Evolutionary conservation across 1,140 invertebrate genomes (phyloP).

Genomic region (Apocrypta bakeri): DNA sequence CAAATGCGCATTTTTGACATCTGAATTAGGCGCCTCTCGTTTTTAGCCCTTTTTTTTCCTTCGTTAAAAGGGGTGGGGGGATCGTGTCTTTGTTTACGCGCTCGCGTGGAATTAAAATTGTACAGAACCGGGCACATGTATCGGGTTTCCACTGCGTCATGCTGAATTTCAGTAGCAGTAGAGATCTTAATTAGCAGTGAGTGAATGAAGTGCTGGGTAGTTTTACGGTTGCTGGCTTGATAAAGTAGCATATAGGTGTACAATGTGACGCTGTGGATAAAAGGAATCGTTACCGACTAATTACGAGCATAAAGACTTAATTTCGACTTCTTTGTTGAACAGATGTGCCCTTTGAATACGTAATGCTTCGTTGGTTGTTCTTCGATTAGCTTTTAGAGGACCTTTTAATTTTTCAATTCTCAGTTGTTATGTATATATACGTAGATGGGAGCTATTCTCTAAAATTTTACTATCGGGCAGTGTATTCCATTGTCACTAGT

Average conservation of each 20-base stretch:
- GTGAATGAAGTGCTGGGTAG: not conserved
- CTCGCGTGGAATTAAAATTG: conserved; percentile 33
- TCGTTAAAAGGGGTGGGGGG: not conserved
- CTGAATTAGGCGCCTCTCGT: conserved; percentile 45
- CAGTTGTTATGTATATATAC: too few species aligned
- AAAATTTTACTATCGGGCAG: too few species aligned
- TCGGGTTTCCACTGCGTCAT: conserved; percentile 11
- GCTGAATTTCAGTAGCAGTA: not conserved
- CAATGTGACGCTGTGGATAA: not conserved
- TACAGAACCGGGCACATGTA: not conserved
- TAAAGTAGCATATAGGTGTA: not conserved
- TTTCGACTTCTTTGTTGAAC: not conserved
- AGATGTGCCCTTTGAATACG: not conserved
- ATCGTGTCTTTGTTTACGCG: conserved; percentile 25
- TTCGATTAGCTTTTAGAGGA: not conserved
- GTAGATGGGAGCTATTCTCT: too few species aligned
- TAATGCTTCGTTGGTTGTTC: too few species aligned
- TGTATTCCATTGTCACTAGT: too few species aligned
- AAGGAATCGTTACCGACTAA: conserved; percentile 1
- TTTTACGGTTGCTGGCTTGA: not conserved
- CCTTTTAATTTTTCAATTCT: not conserved
- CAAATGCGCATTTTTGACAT: conserved; percentile 47
- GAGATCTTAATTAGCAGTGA: not conserved
- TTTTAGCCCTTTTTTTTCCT: conserved; percentile 1
- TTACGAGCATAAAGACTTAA: not conserved